Evolutionary conservation across 2,113 vertebrate species (phyloP), one percentile per base, ranked within the genome.

Genomic region (Ochotona curzoniae): DNA sequence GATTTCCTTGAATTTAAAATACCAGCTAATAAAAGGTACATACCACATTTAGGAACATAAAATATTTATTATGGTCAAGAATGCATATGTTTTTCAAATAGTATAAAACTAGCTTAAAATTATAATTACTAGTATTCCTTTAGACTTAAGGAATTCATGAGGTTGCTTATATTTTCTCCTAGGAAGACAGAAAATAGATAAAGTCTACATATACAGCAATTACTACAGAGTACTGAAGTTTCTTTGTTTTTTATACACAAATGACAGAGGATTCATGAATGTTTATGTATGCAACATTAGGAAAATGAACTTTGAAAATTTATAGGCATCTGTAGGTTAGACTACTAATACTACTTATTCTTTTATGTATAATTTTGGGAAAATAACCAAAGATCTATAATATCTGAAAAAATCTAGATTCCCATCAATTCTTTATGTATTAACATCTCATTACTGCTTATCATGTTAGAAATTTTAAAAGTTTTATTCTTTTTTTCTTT

Each of bases 401-500:
- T 67, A 79, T 11, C 32, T 81, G 30, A 28, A 66, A 83, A 87
- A 87, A 44, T 17, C 54, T 17, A 54, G 15, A 54, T 54, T 96
- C 51, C 61, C 94, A 7, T 67, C 38, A 44, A 64, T 25, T 93
- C 75, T 89, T 67, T 96, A 80, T 6, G 8, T 15, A 89, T 4
- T 81, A 92, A 76, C 90, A 70, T 96, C 95, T 96, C 1, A 84
- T 97, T 96, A 83, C 17, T 78, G 7, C 61, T 2, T 4, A 93
- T 74, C 5, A 0, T 96, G 83, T 95, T 90, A n/a, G 47, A 97
- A 83, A 94, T 94, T 87, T 60, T 95, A 69, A 90, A 44, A 44
- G 38, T 3, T 44, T 44, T 44, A 4, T 44, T 44, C 6, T 44
- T 44, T 44, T 44, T 44, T 44, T 44, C 6, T 44, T 44, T 44